Conservation (phyloP, 2,888 invertebrate species). For the Aphodius sticticus region DNA sequence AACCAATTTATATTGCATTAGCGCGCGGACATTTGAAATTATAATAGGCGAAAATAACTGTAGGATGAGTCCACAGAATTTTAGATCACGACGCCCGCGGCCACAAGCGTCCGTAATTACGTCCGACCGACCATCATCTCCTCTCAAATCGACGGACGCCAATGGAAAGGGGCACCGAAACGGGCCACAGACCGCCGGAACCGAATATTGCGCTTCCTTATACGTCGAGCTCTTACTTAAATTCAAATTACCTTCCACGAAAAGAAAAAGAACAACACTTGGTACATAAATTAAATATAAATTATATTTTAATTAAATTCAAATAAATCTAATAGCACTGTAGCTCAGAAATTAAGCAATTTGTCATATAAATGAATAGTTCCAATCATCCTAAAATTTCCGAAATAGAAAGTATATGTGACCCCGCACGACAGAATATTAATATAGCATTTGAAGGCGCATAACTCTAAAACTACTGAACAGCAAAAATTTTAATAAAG, state of each 20-base stretch:
- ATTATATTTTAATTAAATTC: too few relatives aligned
- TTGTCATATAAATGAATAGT: too few relatives aligned
- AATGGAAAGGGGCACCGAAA: background rate
- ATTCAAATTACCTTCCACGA: background rate
- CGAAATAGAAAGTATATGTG: too few relatives aligned
- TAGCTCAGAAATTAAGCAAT: too few relatives aligned
- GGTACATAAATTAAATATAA: too few relatives aligned
- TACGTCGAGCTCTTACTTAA: background rate
- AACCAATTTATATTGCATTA: constrained; percentile 47
- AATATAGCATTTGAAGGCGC: too few relatives aligned
- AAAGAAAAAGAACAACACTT: background rate
- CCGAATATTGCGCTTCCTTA: background rate
- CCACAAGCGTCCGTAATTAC: background rate
- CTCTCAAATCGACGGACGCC: background rate
- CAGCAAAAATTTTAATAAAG: too few relatives aligned
- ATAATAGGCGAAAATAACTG: constrained; percentile 41
- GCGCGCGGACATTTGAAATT: constrained; percentile 40
- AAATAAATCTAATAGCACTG: too few relatives aligned
- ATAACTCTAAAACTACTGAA: too few relatives aligned
- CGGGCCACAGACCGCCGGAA: background rate
- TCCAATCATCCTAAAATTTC: too few relatives aligned
- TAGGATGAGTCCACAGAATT: constrained; percentile 27
- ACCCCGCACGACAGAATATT: too few relatives aligned
- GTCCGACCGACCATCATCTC: background rate
- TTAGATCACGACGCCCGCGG: background rate